Base-by-base conservation (phyloP, 2,113 vertebrate species). In the Siphamia tubifer region DNA sequence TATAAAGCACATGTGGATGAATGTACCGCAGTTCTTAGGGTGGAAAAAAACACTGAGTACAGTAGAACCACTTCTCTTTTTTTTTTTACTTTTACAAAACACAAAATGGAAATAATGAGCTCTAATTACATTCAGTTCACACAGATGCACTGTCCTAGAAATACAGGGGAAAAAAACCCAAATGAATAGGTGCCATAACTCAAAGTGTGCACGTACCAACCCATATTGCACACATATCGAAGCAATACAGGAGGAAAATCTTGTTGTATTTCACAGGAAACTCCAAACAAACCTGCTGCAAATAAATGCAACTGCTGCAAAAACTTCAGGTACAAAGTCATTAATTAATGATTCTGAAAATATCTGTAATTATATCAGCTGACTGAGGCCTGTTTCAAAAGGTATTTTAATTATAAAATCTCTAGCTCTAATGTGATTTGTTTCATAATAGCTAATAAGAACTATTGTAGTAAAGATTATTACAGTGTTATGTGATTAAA, bases 251-350 rank as follows among this genome's bases (percentile, higher is more conserved):
- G 24, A 7, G 42, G 3, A 16, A 2, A 2, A 44, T 30, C 40
- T 24, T n/a, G n/a, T n/a, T 40, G 5, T 43, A 6, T 12, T 28
- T 45, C 8, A 15, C 43, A 40, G 36, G 21, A 68, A 67, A 70
- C 34, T 0, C 19, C 13, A 52, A 68, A 68, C 38, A 74, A 82
- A 56, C 23, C 43, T 44, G 28, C 44, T n/a, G 16, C 27, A 44
- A 53, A 69, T 45, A 1, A 35, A 32, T 19, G 4, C 58, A 56
- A 81, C 38, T 23, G 16, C 15, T 51, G 4, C 11, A 36, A 76
- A 67, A 78, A 38, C n/a, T 35, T 39, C 15, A 47, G 43, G n/a
- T 60, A 6, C 4, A 8, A 51, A 38, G 10, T 17, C 21, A 56
- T 45, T 42, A 7, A 47, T 10, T 4, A 4, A 25, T 24, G 11